These are phyloP conservation scores for Nothoprocta perdicaria DNA, from an alignment of 2,113 vertebrate species.

Conservation along the genomic window DNA sequence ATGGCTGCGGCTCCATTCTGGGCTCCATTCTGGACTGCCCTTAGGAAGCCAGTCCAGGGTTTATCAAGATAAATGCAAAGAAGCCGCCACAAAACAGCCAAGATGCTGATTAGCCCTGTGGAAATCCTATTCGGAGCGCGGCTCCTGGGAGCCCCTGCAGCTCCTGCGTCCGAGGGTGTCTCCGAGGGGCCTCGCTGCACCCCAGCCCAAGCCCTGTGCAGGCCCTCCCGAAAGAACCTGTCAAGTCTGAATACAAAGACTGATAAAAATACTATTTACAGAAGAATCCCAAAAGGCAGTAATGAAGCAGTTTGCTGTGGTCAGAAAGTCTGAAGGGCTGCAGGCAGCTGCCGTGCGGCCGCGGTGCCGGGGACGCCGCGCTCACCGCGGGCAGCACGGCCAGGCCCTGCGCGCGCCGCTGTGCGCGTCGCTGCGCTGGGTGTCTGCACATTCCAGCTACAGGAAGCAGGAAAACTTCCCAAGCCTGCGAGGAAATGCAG, in stretches of 20 bases:
- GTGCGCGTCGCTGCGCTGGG: no score
- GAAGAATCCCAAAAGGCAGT: background rate
- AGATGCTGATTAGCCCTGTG: background rate
- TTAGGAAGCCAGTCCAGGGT: accelerated
- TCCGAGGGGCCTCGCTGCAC: no score
- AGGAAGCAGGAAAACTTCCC: constrained; percentile 38
- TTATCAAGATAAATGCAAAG: background rate
- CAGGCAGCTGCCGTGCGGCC: no score
- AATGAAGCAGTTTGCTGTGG: background rate
- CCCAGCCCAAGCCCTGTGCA: no score
- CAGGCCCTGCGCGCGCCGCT: no score
- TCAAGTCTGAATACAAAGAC: background rate
- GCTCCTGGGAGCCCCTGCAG: background rate
- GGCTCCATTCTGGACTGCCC: background rate
- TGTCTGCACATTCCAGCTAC: constrained; percentile 32
- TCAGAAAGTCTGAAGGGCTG: no score
- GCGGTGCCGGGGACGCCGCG: no score
- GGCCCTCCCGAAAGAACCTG: background rate
- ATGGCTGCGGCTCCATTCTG: no score
- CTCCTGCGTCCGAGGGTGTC: no score
- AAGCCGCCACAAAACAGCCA: background rate
- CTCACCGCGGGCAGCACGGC: no score
- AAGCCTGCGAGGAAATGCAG: constrained; percentile 5
- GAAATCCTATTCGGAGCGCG: background rate
- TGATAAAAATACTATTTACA: background rate